A percentile compares a stretch with the other conserved stretches of the same genome.
These are phyloP conservation scores for Microtus richardsoni DNA, from an alignment of 2,113 vertebrate genomes.

Conservation along the genomic window DNA sequence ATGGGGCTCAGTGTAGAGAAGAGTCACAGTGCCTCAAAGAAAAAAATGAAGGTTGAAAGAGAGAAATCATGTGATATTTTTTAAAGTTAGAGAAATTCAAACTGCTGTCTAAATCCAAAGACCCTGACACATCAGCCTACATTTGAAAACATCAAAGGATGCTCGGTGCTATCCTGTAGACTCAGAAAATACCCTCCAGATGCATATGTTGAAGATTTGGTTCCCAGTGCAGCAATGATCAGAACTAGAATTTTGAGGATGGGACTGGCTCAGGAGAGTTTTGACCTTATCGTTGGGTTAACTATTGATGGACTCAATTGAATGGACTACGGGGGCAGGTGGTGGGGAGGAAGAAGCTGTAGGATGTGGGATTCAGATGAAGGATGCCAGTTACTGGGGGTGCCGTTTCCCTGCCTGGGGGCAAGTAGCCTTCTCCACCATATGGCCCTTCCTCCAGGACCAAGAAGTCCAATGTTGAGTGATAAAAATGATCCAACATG, in stretches of 20 bases:
- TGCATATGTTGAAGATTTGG: no score
- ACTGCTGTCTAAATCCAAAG: neutral
- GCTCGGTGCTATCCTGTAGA: neutral
- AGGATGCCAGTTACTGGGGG: neutral
- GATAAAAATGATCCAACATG: neutral
- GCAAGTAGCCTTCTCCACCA: neutral
- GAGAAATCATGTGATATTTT: neutral
- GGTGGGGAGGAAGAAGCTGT: no score
- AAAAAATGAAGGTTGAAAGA: neutral
- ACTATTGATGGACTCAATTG: neutral
- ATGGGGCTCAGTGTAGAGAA: rapidly evolving
- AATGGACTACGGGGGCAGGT: no score
- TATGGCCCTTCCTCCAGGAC: neutral
- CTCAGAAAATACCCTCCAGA: neutral
- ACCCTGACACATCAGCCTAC: neutral
- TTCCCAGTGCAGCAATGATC: no score
- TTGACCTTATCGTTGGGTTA: neutral
- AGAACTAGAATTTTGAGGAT: neutral
- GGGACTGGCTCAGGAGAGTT: neutral
- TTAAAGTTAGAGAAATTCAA: neutral
- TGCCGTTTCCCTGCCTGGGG: neutral
- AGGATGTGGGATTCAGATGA: no score
- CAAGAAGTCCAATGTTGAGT: neutral
- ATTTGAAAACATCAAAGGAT: neutral
- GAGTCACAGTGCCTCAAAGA: neutral